Evolutionary conservation across 2,113 vertebrate species (phyloP).

Genomic region (Cephalopholis sonnerati): DNA sequence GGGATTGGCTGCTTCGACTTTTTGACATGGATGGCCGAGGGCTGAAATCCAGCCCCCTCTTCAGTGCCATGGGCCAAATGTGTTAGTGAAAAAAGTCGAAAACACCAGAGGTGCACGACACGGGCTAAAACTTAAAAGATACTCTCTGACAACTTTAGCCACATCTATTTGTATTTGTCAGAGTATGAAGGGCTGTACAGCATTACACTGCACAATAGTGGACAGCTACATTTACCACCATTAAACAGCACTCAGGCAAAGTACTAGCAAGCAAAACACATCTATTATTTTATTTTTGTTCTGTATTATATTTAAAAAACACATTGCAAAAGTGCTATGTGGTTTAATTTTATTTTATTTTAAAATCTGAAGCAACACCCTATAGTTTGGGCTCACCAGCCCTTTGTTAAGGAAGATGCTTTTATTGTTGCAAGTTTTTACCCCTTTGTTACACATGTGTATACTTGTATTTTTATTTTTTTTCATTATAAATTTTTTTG

Average conservation of each 20-base stretch:
- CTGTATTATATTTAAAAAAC: background rate
- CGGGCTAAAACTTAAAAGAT: slow-evolving; percentile 15
- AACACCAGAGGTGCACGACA: slow-evolving; percentile 17
- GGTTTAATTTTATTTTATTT: too few relatives aligned
- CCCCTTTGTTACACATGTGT: background rate
- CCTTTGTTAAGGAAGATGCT: background rate
- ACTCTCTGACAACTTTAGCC: background rate
- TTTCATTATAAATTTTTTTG: background rate
- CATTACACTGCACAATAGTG: background rate
- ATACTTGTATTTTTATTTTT: background rate
- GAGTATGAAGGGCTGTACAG: background rate
- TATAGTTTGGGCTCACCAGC: too few relatives aligned
- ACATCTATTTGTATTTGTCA: slow-evolving; percentile 7
- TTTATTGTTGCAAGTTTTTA: background rate
- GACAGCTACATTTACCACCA: background rate
- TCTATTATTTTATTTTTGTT: background rate
- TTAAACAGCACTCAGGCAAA: too few relatives aligned
- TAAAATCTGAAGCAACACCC: too few relatives aligned
- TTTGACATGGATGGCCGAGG: slow-evolving; percentile 42
- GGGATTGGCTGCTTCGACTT: slow-evolving; percentile 43
- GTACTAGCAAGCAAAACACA: background rate
- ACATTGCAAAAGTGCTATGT: too few relatives aligned
- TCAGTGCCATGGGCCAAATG: slow-evolving; percentile 54
- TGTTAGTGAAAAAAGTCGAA: slow-evolving; percentile 15
- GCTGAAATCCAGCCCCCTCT: slow-evolving; percentile 39